Evolutionary conservation across 2,797 vertebrate species (phyloP), one percentile per base, ranked within the genome.

Genomic region (Periparus ater): DNA sequence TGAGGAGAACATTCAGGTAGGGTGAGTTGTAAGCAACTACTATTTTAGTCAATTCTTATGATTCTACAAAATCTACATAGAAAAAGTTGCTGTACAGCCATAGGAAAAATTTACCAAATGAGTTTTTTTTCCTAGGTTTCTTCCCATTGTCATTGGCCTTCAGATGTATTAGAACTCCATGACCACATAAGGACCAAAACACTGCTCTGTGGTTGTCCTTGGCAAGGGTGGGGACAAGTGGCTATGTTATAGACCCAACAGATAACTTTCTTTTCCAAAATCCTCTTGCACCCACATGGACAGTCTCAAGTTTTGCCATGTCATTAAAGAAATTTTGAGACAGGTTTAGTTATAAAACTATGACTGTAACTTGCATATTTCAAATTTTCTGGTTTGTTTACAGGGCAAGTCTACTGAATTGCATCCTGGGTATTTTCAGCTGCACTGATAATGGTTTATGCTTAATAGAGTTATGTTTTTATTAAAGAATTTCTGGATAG

Each of bases 171-270:
- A 42, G 44, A 91, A 58, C 10, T 63, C 51, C 44, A 14, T 44
- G 21, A 54, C 7, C 44, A 71, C 36, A 13, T 44, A 30, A 66
- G 5, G 9, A 78, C 14, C 15, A 55, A 51, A 50, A 74, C 19
- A 44, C 4, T 44, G 20, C 29, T 77, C 30, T 67, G 7, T 19
- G 16, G n/a, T 22, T 67, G 36, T 13, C 1, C 2, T 1, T 5
- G 3, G 17, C 54, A 81, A 68, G 29, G 18, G 14, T 30, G 7
- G 19, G 17, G 13, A 30, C 0, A 0, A 66, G 26, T 13, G 9
- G 19, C 16, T 70, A 29, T 1, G 0, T 54, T 47, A 58, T 7
- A 74, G 21, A 19, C 5, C 19, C 3, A 23, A 18, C 3, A 29
- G 10, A 55, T 61, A 14, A 68, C 13, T 40, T 8, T 44, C 5